These are phyloP conservation scores for Acropora tenuis DNA, from an alignment of 64 coral and sea anemone species.

Conservation along the genomic window DNA sequence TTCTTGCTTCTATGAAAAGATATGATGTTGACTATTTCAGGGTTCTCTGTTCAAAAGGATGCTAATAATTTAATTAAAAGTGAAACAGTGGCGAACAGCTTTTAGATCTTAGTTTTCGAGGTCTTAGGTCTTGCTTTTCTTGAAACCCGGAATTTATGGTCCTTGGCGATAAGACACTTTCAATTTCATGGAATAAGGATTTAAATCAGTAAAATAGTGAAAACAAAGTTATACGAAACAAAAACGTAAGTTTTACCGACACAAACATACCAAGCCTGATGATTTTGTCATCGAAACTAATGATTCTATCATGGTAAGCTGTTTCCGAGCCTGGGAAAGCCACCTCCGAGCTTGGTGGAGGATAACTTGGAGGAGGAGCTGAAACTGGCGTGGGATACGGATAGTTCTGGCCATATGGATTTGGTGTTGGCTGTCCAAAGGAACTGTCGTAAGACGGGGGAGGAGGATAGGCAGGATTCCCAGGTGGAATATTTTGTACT, in stretches of 20 bases:
- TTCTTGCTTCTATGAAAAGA: too few species aligned
- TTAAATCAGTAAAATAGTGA: neutral
- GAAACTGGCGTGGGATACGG: neutral
- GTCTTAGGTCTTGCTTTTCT: neutral
- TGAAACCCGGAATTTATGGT: neutral
- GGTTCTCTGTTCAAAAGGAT: too few species aligned
- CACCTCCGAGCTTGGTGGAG: neutral
- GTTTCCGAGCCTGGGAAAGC: neutral
- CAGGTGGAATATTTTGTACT: slow-evolving; percentile 3
- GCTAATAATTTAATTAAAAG: too few species aligned
- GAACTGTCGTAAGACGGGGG: slow-evolving; percentile 42
- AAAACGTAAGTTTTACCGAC: neutral
- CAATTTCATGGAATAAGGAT: too few species aligned
- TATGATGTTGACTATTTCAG: too few species aligned
- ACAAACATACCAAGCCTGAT: slow-evolving; percentile 57
- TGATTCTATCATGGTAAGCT: neutral
- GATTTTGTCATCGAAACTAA: slow-evolving; percentile 56
- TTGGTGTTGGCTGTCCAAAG: neutral
- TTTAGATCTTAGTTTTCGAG: too few species aligned
- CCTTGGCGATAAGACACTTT: neutral
- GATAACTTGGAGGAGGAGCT: neutral
- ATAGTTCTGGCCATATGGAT: neutral
- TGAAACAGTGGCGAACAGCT: too few species aligned
- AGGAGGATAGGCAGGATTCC: slow-evolving; percentile 35
- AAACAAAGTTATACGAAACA: neutral